Evolutionary conservation across 2,113 vertebrate species (phyloP).

Genomic region (Carassius auratus): DNA sequence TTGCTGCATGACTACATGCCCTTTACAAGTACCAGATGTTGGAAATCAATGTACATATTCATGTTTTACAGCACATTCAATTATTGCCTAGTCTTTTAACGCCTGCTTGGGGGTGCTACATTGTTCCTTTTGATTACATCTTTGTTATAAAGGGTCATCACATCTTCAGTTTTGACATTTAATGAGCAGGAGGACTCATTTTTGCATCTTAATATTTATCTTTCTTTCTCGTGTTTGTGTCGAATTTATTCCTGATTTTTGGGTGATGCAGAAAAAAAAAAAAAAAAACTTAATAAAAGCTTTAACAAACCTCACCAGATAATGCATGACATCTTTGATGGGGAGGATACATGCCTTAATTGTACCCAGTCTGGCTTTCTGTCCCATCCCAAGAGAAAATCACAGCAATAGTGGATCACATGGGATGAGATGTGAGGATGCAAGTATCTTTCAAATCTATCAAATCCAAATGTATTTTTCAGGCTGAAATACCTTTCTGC

Average conservation of each 20-base stretch:
- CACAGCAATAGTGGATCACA: neutral
- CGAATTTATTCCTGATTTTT: neutral
- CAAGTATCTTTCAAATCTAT: neutral
- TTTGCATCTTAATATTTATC: neutral
- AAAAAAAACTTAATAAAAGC: neutral
- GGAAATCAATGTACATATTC: slow-evolving; percentile 27
- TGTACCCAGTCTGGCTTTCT: neutral
- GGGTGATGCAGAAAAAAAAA: neutral
- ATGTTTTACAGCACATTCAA: slow-evolving; percentile 32
- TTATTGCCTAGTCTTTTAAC: slow-evolving; percentile 19
- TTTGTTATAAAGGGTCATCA: neutral
- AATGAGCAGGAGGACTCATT: slow-evolving; percentile 4
- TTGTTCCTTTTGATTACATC: neutral
- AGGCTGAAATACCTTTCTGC: neutral
- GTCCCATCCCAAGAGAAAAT: neutral
- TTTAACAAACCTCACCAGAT: neutral
- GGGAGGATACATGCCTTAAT: neutral
- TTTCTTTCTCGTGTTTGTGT: neutral
- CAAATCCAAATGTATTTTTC: neutral
- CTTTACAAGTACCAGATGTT: slow-evolving; percentile 22
- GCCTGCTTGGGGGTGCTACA: neutral
- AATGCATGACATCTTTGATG: neutral
- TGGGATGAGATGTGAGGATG: neutral
- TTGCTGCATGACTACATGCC: neutral
- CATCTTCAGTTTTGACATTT: slow-evolving; percentile 21